Base-by-base conservation (phyloP, 2,113 vertebrate genomes). In the Thalassoma bifasciatum region DNA sequence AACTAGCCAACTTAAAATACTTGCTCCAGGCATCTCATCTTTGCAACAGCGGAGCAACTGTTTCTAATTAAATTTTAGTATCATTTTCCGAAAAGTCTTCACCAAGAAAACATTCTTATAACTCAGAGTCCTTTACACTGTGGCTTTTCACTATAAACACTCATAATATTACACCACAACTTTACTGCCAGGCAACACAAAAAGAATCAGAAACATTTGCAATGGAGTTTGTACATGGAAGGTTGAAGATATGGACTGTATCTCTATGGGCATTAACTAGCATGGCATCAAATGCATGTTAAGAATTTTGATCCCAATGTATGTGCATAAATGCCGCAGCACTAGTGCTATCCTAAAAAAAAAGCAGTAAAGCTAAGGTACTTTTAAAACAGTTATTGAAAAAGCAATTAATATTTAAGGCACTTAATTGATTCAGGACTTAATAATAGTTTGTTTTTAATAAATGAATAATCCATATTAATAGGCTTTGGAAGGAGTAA, bases 1-100 rank as follows among this genome's bases (percentile, higher is more conserved):
- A 85, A 75, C 66, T 26, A 58, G 80, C 76, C 21, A 16, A 57
- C 65, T 79, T 46, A 49, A 70, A 72, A 85, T 62, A 64, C 75
- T 86, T 60, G 86, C 88, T 89, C 42, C 37, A 84, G 87, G 82
- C 78, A 72, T 73, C 76, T 81, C 69, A 78, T 83, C 84, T 87
- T 72, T 69, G 63, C 81, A 86, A 78, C 79, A 87, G 66, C 70
- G 51, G 83, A 77, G 79, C 87, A 86, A 93, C 89, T 93, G 91
- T 88, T 92, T 93, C 90, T 91, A 90, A 93, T 92, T 91, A 92
- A 73, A 90, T 87, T 89, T 92, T 84, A 89, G 86, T 86, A 89
- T 83, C 80, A 91, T 91, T 92, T 93, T 92, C 82, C 52, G 16
- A 86, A 83, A 69, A 81, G 72, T 88, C 81, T 84, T 85, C 81